These are phyloP conservation scores for Cyaniris semiargus DNA, from an alignment of 2,888 invertebrate genomes.

Conservation along the genomic window DNA sequence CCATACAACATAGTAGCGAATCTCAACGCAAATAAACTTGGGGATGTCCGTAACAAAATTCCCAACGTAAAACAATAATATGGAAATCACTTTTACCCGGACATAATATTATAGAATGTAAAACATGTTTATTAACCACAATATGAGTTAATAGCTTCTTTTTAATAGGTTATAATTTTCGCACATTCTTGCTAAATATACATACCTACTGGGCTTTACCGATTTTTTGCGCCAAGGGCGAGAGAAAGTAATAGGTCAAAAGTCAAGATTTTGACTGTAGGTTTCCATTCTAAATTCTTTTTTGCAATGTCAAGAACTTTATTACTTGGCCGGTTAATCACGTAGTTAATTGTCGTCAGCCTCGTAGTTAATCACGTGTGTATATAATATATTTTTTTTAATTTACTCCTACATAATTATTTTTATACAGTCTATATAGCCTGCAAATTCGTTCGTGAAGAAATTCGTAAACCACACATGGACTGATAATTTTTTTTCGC, in stretches of 20 bases:
- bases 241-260: conserved; percentile 10
- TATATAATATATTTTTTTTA: background rate
- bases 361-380: background rate
- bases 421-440: no score
- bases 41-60: background rate
- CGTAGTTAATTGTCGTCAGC: background rate
- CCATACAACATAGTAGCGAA: no score
- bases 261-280: conserved; percentile 13
- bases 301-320: background rate
- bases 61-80: background rate
- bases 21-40: background rate
- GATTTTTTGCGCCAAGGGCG: conserved; percentile 32
- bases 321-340: background rate
- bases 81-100: conserved; percentile 14
- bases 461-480: background rate
- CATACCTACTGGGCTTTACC: conserved; percentile 12
- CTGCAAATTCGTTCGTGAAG: no score
- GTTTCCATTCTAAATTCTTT: conserved; percentile 23
- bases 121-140: background rate
- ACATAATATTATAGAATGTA: background rate
- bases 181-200: conserved; percentile 3
- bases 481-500: no score
- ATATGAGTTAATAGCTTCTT: background rate
- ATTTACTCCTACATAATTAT: no score
- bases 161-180: conserved; percentile 1